These are phyloP conservation scores for Anarrhichthys ocellatus DNA, from an alignment of 2,113 vertebrate genomes.

Conservation along the genomic window DNA sequence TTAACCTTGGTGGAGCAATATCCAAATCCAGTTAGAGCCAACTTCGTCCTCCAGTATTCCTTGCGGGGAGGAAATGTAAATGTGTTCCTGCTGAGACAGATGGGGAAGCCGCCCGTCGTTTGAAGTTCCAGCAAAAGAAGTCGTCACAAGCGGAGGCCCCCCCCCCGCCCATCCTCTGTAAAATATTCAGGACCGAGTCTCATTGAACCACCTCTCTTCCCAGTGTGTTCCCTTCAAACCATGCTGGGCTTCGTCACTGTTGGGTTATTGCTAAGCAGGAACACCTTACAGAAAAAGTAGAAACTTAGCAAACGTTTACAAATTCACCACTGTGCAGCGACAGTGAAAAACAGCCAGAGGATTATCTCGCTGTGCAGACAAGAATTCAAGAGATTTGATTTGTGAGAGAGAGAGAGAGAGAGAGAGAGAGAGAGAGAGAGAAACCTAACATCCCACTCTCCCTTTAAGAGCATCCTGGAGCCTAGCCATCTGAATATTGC, in stretches of 20 bases:
- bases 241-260: constrained; percentile 54
- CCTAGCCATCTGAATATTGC: constrained; percentile 65
- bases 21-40: constrained; percentile 83
- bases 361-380: constrained; percentile 82
- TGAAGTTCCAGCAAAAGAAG: constrained; percentile 82
- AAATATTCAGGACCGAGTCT: constrained; percentile 79
- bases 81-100: constrained; percentile 83
- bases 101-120: constrained; percentile 79
- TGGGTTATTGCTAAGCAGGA: constrained; percentile 61
- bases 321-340: constrained; percentile 66
- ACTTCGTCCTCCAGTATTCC: constrained; percentile 81
- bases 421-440: background rate
- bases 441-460: constrained; percentile 43
- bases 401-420: background rate
- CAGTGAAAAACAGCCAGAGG: constrained; percentile 76
- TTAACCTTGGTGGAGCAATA: constrained; percentile 85
- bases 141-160: constrained; percentile 63
- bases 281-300: constrained; percentile 52
- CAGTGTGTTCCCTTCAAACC: constrained; percentile 58
- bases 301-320: constrained; percentile 73
- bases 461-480: constrained; percentile 49
- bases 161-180: constrained; percentile 60
- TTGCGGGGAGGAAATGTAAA: constrained; percentile 84
- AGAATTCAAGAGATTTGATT: constrained; percentile 78
- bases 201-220: constrained; percentile 72